Conservation (phyloP, 53 echinoderm and acorn worm species). For the Astropecten irregularis region DNA sequence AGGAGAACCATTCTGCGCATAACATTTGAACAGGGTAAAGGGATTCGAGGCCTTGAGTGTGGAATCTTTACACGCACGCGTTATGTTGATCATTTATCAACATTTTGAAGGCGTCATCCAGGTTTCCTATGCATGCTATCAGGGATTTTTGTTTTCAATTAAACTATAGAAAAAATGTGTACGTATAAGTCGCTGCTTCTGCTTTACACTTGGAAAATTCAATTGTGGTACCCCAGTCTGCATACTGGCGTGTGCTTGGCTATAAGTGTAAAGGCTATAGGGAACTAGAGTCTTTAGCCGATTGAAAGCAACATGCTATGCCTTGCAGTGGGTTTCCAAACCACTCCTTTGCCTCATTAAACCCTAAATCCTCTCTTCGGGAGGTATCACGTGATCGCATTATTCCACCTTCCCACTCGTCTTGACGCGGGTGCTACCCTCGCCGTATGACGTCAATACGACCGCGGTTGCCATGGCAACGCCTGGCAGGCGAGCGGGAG, state of each 20-base stretch:
- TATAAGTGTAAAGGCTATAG: not conserved
- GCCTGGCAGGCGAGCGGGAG: constrained; percentile 30
- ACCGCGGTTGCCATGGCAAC: constrained; percentile 31
- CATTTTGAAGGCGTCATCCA: too few relatives aligned
- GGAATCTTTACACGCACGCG: too few relatives aligned
- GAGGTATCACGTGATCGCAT: constrained; percentile 37
- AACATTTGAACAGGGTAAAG: too few relatives aligned
- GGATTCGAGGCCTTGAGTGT: too few relatives aligned
- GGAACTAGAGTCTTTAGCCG: too few relatives aligned
- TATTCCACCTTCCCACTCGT: constrained; percentile 10
- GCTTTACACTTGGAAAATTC: constrained; percentile 6
- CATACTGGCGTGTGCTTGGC: too few relatives aligned
- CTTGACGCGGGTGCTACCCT: not conserved
- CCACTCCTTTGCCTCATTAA: constrained; percentile 21
- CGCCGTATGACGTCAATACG: constrained; percentile 53
- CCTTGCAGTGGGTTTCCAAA: not conserved
- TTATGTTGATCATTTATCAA: too few relatives aligned
- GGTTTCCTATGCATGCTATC: too few relatives aligned
- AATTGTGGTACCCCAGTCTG: not conserved
- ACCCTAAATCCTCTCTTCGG: constrained; percentile 23
- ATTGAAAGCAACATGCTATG: not conserved
- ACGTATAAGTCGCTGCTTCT: not conserved
- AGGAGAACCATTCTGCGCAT: too few relatives aligned
- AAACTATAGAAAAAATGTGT: not conserved
- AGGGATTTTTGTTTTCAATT: too few relatives aligned